Evolutionary conservation across 2,113 vertebrate species (phyloP).

Genomic region (Peucedramus taeniatus): DNA sequence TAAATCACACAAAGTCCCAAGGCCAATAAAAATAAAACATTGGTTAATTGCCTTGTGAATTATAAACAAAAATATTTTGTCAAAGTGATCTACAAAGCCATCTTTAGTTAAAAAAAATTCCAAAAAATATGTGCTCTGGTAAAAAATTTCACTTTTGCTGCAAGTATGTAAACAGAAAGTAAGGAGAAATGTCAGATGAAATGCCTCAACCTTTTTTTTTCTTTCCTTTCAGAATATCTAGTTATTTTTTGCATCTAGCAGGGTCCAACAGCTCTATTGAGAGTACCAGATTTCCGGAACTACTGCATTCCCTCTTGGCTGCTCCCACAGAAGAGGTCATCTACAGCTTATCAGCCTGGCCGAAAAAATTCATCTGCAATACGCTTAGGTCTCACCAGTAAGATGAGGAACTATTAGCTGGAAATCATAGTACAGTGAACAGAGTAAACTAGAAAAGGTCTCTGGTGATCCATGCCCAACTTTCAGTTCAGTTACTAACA

Average conservation of each 20-base stretch:
- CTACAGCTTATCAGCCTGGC: not conserved
- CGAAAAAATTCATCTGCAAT: not conserved
- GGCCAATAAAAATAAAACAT: not conserved
- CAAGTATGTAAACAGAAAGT: not conserved
- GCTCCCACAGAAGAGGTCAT: not conserved
- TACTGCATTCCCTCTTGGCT: not conserved
- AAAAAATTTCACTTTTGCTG: not conserved
- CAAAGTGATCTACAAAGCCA: not conserved
- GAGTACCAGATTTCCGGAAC: not conserved
- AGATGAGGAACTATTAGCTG: not conserved
- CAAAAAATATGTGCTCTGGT: not conserved
- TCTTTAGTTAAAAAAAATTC: not conserved
- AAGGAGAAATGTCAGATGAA: accelerated
- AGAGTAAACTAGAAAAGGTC: not conserved
- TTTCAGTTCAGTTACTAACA: not conserved
- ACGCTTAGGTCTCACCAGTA: not conserved
- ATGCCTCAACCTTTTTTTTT: not conserved
- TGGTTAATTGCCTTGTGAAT: not conserved
- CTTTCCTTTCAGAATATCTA: not conserved
- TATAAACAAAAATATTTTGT: not conserved
- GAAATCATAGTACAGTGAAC: accelerated
- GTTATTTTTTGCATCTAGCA: not conserved
- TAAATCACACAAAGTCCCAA: not conserved
- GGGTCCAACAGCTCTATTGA: not conserved
- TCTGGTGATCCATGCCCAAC: not conserved